Percentiles rank a stretch among this genome's conserved stretches.
These are phyloP conservation scores for Mesorhabditis sp. DNA, from an alignment of 2,888 invertebrate genomes.

Conservation along the genomic window DNA sequence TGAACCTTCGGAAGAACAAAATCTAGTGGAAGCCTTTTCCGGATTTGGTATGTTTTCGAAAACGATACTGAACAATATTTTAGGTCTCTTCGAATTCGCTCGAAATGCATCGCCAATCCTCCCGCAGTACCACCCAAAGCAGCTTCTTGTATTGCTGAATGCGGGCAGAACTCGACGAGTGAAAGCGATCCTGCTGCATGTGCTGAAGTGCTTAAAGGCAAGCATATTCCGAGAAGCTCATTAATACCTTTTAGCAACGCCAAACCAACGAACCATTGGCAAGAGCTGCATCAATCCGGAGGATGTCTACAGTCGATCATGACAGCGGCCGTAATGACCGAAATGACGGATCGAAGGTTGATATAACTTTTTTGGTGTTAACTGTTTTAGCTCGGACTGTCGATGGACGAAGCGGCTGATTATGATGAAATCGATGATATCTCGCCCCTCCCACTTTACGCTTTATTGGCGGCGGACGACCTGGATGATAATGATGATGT, in stretches of 20 bases:
- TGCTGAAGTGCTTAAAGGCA: conserved; percentile 72
- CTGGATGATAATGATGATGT: conserved; percentile 39
- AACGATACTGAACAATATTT: neutral
- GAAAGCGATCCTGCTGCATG: conserved; percentile 91
- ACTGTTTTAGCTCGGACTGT: neutral
- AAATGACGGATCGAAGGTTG: neutral
- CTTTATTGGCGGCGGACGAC: conserved; percentile 82
- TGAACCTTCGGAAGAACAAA: neutral
- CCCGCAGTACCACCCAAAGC: conserved; percentile 98
- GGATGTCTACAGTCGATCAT: conserved; percentile 33
- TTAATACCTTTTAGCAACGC: conserved; percentile 14
- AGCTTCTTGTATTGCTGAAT: conserved; percentile 93
- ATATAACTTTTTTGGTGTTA: neutral
- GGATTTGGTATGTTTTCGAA: neutral
- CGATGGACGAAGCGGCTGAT: conserved; percentile 52
- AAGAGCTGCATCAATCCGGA: conserved; percentile 35
- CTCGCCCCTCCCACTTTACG: conserved; percentile 93
- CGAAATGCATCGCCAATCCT: conserved; percentile 92
- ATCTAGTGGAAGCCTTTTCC: conserved; percentile 1
- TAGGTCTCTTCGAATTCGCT: conserved; percentile 84
- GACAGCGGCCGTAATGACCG: neutral
- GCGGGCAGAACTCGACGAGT: conserved; percentile 97
- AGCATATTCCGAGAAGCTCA: neutral
- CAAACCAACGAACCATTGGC: conserved; percentile 29
- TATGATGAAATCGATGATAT: conserved; percentile 96